phyloP scores from a whole-genome alignment of 2,797 vertebrate species.

The Megaceryle alcyon region DNA sequence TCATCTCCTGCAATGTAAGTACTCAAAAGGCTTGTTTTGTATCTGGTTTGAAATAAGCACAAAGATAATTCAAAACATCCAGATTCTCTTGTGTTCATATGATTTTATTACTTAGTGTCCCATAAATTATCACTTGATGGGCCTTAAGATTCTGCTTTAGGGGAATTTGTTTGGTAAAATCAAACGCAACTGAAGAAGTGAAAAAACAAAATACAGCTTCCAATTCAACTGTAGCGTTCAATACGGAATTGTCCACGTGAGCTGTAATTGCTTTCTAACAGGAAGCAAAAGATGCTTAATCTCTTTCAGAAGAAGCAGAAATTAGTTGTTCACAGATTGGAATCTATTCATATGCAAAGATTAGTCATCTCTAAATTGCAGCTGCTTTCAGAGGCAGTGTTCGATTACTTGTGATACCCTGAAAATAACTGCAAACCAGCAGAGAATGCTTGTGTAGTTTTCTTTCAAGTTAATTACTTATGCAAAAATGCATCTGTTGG shows the following conservation, averaged over 20 bases:
- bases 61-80: neutral
- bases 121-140: neutral
- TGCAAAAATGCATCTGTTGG: slow-evolving; percentile 27
- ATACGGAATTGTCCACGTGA: neutral
- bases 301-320: slow-evolving; percentile 30
- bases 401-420: neutral
- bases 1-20: neutral
- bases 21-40: neutral
- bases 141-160: neutral
- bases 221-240: neutral
- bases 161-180: neutral
- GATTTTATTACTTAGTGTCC: neutral
- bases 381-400: slow-evolving; percentile 23
- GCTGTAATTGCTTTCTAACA: slow-evolving; percentile 25
- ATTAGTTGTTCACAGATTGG: slow-evolving; percentile 20
- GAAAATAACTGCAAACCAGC: slow-evolving; percentile 32
- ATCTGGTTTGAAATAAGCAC: neutral
- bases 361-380: slow-evolving; percentile 41
- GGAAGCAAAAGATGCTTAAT: slow-evolving; percentile 16
- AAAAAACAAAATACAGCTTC: slow-evolving; percentile 13
- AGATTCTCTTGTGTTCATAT: neutral
- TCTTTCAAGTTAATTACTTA: slow-evolving; percentile 34
- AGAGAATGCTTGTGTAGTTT: neutral
- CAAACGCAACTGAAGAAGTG: neutral
- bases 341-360: slow-evolving; percentile 55